A percentile compares a stretch with the other conserved stretches of the same genome.
These are phyloP conservation scores for Melinopterus prodromus DNA, from an alignment of 2,888 invertebrate genomes.

Conservation along the genomic window DNA sequence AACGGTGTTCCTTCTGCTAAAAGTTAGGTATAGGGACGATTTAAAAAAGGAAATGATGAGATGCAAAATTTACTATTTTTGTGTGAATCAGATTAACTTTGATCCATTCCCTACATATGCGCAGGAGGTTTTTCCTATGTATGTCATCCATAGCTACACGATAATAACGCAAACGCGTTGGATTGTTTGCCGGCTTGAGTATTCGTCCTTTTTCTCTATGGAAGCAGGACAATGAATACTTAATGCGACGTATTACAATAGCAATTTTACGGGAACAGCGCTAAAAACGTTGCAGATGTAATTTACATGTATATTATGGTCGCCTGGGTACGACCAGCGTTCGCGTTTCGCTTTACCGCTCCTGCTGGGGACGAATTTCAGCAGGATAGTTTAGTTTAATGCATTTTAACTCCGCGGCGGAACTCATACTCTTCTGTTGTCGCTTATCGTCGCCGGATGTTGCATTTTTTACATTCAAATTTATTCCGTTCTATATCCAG, in stretches of 20 bases:
- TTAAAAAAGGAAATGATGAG: not conserved
- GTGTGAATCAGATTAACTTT: no score
- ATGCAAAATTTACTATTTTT: not conserved
- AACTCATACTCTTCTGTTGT: constrained; percentile 11
- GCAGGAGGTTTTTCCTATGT: no score
- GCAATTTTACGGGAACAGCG: constrained; percentile 19
- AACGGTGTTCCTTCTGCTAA: no score
- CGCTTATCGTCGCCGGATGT: not conserved
- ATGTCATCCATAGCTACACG: no score
- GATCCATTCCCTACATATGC: no score
- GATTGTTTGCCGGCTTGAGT: not conserved
- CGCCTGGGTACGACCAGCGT: constrained; percentile 4
- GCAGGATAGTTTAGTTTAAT: constrained; percentile 13
- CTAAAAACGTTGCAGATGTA: constrained; percentile 22
- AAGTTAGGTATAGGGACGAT: not conserved
- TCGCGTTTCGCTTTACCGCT: not conserved
- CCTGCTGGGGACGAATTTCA: constrained; percentile 7
- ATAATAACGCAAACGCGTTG: not conserved
- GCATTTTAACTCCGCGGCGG: constrained; percentile 12
- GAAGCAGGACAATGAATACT: constrained; percentile 16
- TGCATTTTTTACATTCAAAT: no score
- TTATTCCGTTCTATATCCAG: no score
- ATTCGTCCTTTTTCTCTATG: not conserved
- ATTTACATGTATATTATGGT: constrained; percentile 23
- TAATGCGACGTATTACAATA: constrained; percentile 23